Base-by-base conservation (phyloP, 2,797 vertebrate genomes). In the Xiphorhynchus erythropygius region DNA sequence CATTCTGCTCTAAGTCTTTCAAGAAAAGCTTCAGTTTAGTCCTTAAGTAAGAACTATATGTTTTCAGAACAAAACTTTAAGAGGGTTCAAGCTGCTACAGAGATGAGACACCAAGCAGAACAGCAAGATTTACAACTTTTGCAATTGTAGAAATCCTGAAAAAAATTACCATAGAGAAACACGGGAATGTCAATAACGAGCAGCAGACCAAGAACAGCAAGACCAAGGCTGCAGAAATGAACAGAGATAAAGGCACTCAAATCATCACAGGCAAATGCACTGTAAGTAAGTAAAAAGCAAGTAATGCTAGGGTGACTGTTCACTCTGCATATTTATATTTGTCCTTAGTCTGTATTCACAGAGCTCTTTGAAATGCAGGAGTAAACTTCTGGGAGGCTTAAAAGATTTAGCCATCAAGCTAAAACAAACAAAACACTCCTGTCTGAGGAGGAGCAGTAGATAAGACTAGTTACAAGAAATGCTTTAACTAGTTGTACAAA, bases 381-480 rank as follows among this genome's bases (percentile, higher is more conserved):
- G 39, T 89, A 92, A 84, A 79, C 63, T 94, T 89, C 82, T 89
- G 55, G 13, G 57, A 92, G 67, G 55, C 70, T 94, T 94, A 87
- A 82, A 89, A 42, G 70, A 89, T 92, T 93, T 91, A 86, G 27
- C 56, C 76, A 70, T 69, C 60, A 32, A 74, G 64, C 49, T 93
- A 87, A 93, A 94, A 53, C 49, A 93, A 93, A 75, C 57, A 56
- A 89, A 93, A 62, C 42, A 39, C 81, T 84, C 71, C 70, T 82
- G 55, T 49, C 84, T 87, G 67, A 80, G 46, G 52, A 92, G n/a
- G 0, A 85, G n/a, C 33, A 71, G 53, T 56, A 65, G 74, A 71
- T 90, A 93, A 90, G 35, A 50, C 37, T 37, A 41, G 33, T 75
- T 75, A 30, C 32, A 68, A 87, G 41, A 60, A 89, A 52, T 4